These are phyloP conservation scores for Poecilia latipinna DNA, from an alignment of 2,113 vertebrate genomes.

Conservation along the genomic window DNA sequence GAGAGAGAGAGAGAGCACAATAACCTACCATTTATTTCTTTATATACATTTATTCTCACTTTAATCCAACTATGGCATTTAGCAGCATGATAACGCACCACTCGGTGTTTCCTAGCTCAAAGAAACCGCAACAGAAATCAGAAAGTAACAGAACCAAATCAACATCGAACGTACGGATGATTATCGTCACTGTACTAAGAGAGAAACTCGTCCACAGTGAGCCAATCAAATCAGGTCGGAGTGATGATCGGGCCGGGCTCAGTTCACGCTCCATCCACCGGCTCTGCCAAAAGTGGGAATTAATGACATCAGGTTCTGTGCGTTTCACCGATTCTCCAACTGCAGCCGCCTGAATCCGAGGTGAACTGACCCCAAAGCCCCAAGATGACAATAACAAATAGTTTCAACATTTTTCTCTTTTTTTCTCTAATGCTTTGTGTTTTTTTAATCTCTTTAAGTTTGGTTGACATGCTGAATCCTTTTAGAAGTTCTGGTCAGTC, in stretches of 20 bases:
- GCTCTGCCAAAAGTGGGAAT: conserved; percentile 20
- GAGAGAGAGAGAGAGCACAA: conserved; percentile 73
- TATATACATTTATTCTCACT: conserved; percentile 66
- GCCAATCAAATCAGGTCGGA: conserved; percentile 66
- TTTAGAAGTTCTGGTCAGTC: conserved; percentile 81
- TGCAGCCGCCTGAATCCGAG: conserved; percentile 36
- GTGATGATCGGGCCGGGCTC: conserved; percentile 46
- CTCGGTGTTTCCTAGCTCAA: conserved; percentile 63
- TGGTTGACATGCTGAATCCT: conserved; percentile 87
- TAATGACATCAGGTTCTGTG: conserved; percentile 59
- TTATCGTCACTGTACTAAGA: conserved; percentile 79
- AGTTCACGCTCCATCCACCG: conserved; percentile 33
- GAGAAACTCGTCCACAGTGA: conserved; percentile 77
- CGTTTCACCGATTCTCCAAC: conserved; percentile 6
- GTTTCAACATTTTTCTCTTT: conserved; percentile 57
- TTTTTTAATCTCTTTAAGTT: conserved; percentile 52
- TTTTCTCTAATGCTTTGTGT: conserved; percentile 25
- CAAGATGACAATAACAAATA: conserved; percentile 68
- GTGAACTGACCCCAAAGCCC: conserved; percentile 42
- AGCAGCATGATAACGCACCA: conserved; percentile 79
- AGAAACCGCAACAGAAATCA: conserved; percentile 74
- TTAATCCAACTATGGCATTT: conserved; percentile 70
- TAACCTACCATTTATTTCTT: conserved; percentile 71
- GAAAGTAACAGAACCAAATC: conserved; percentile 55
- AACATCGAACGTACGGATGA: conserved; percentile 79